A percentile compares a stretch with the other conserved stretches of the same genome.
phyloP scores from a whole-genome alignment of 2,113 vertebrate genomes.

The Arenaria interpres region DNA sequence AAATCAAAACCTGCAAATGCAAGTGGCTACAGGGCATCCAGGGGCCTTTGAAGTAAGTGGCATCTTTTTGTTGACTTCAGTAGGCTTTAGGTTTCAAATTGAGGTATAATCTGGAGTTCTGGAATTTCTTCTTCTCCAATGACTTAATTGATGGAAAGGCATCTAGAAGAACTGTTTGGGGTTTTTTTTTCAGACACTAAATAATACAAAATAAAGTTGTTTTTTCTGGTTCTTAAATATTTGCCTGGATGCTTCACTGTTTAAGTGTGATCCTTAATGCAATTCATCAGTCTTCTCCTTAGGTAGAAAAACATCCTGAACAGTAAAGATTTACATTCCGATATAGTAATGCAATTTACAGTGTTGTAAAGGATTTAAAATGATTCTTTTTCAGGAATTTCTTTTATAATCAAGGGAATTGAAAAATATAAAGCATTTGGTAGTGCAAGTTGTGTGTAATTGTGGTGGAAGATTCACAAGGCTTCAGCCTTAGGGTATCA shows the following conservation, averaged over 20 bases:
- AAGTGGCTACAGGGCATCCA: not conserved
- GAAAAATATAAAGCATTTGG: not conserved
- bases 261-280: not conserved
- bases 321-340: not conserved
- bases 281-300: not conserved
- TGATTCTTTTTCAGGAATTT: not conserved
- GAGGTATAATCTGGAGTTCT: not conserved
- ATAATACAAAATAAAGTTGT: not conserved
- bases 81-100: not conserved
- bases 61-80: not conserved
- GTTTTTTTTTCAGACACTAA: not conserved
- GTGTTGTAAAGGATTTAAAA: not conserved
- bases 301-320: not conserved
- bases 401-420: not conserved
- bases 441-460: not conserved
- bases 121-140: not conserved
- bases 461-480: not conserved
- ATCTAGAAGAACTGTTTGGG: not conserved
- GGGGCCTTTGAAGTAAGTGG: not conserved
- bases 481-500: not conserved
- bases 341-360: not conserved
- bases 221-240: not conserved
- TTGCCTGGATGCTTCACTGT: not conserved
- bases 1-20: not conserved
- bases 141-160: not conserved